Base-by-base conservation (phyloP, 37 sponge, comb jelly and placozoan genomes). In the Chondrosia reniformis region DNA sequence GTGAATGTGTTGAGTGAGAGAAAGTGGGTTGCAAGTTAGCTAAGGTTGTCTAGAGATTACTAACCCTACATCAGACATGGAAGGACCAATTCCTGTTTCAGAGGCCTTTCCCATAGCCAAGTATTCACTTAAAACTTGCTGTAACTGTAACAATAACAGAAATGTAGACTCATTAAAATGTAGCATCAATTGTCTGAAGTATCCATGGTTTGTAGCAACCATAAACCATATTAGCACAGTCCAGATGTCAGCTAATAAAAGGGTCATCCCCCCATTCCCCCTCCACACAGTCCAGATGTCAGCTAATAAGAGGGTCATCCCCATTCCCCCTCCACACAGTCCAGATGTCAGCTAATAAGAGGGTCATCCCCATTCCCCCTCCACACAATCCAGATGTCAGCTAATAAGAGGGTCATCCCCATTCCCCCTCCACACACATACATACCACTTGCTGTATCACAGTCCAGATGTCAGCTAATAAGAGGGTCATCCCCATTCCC, bases 391-490 rank as follows among this genome's bases (percentile, higher is more conserved):
- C 25, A 42, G 17, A 21, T 41, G 15, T 19, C 15, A 32, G 43
- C 62, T 36, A 41, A 36, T 9, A 44, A 45, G 66, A 43, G 38
- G 17, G 27, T 4, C 10, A 24, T 5, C 37, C 6, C 17, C 9
- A 9, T 75, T 3, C 28, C 49, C 42, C 30, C 15, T n/a, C 5
- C 24, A 44, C 17, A 74, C 33, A 45, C 25, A 15, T 44, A 27
- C 92, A 87, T 39, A 91, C 89, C 79, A 80, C 83, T 13, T 77
- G 80, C 46, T 92, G 93, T 21, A 92, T 82, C 10, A n/a, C 37
- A 42, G 30, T 45, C 25, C 25, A 42, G 17, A 21, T 41, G 15
- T 19, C 15, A 32, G 43, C 62, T 36, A 41, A 36, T 9, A 44
- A 45, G 66, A 43, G 38, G 17, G 27, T 4, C 10, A 24, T 5